These are phyloP conservation scores for Dysdera silvatica DNA, from an alignment of 1,140 invertebrate genomes.

Conservation along the genomic window DNA sequence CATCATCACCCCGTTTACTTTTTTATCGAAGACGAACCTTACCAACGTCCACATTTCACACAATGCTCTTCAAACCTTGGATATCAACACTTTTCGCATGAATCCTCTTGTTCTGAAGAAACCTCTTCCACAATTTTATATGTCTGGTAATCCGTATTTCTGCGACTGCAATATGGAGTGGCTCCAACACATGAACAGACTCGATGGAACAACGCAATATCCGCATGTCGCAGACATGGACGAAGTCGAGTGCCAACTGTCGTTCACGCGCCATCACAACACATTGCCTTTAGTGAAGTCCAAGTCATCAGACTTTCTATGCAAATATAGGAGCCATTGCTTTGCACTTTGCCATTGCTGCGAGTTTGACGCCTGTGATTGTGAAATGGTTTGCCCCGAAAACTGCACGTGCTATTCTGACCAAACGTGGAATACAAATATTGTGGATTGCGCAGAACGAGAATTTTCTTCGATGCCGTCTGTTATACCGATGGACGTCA, in stretches of 20 bases:
- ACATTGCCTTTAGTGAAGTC: slow-evolving; percentile 53
- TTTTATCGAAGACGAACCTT: slow-evolving; percentile 67
- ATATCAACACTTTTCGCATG: slow-evolving; percentile 65
- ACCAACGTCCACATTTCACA: slow-evolving; percentile 80
- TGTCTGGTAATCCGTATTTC: slow-evolving; percentile 78
- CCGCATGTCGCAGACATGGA: slow-evolving; percentile 77
- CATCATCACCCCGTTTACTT: slow-evolving; percentile 67
- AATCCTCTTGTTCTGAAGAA: slow-evolving; percentile 41
- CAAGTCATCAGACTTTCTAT: slow-evolving; percentile 73
- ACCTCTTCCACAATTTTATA: slow-evolving; percentile 70
- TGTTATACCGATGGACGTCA: slow-evolving; percentile 86
- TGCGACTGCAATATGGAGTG: slow-evolving; percentile 90
- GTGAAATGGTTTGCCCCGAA: slow-evolving; percentile 85
- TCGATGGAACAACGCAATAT: slow-evolving; percentile 60
- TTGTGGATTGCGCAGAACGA: slow-evolving; percentile 69
- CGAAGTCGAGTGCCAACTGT: slow-evolving; percentile 62
- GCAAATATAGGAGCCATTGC: slow-evolving; percentile 83
- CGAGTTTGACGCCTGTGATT: slow-evolving; percentile 89
- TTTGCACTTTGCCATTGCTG: slow-evolving; percentile 88
- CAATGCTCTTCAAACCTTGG: slow-evolving; percentile 71
- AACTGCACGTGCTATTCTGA: slow-evolving; percentile 82
- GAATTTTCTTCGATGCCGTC: slow-evolving; percentile 56
- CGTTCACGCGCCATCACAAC: slow-evolving; percentile 24
- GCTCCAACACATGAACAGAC: slow-evolving; percentile 67
- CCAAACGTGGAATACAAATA: slow-evolving; percentile 83